Evolutionary conservation across 2,797 vertebrate species (phyloP).

Genomic region (Telmatherina bonti): DNA sequence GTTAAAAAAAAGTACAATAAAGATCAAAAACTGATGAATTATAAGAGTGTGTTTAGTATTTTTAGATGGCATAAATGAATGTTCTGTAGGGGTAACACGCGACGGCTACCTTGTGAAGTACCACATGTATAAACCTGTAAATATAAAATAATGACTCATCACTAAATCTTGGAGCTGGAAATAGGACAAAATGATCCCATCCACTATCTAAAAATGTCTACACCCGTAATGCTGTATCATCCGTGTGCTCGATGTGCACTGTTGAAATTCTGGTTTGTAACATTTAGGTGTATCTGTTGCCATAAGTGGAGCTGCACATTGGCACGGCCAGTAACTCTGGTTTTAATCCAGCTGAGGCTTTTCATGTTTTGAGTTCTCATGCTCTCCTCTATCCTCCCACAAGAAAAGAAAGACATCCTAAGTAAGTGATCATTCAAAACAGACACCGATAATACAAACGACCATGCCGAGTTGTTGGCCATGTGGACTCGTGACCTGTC

Average conservation of each 20-base stretch:
- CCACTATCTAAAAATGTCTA: not conserved
- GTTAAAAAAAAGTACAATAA: constrained; percentile 73
- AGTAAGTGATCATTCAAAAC: too few species aligned
- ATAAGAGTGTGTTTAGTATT: constrained; percentile 19
- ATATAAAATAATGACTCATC: not conserved
- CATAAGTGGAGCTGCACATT: too few species aligned
- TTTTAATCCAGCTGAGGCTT: too few species aligned
- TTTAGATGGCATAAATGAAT: not conserved
- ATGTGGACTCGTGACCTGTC: too few species aligned
- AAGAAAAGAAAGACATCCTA: too few species aligned
- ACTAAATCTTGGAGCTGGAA: not conserved
- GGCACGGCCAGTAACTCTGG: too few species aligned
- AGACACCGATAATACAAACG: too few species aligned
- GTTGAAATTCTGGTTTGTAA: not conserved
- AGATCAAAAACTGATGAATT: constrained; percentile 66
- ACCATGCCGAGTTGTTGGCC: too few species aligned
- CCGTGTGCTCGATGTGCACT: constrained; percentile 3
- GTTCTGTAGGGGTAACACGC: not conserved
- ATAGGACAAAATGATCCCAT: not conserved
- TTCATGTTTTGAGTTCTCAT: too few species aligned
- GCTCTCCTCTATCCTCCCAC: too few species aligned
- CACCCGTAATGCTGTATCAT: not conserved
- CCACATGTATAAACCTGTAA: not conserved
- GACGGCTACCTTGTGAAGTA: not conserved
- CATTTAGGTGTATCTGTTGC: too few species aligned